Evolutionary conservation across 2,113 vertebrate genomes (phyloP), one percentile per base, ranked within the genome.

Genomic region (Galemys pyrenaicus): DNA sequence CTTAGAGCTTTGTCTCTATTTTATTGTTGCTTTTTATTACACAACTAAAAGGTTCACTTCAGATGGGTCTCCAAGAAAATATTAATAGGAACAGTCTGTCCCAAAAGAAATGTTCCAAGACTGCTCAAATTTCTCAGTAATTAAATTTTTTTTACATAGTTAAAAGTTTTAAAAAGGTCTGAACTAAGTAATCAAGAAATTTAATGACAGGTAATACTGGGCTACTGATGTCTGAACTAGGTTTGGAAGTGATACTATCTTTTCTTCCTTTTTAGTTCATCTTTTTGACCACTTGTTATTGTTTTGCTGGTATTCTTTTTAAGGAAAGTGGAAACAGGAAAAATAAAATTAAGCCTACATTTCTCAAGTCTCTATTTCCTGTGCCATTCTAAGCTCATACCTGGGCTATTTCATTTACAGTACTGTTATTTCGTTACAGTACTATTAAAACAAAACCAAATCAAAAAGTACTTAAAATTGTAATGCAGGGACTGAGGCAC

Each of bases 121-220:
- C 87, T 74, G 22, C 87, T 87, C n/a, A 74, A 19, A 5, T 32
- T 65, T 92, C 88, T 92, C 15, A 95, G 6, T 89, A 56, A 75
- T 64, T 51, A 46, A 16, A n/a, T 28, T 32, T 41, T 41, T 13
- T 19, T 26, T 83, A 49, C 1, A 30, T 22, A 89, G 56, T 51
- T 88, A 12, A 84, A 26, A 15, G 28, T 84, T 92, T 80, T 65
- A 39, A 80, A 94, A 77, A 62, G 71, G 32, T 22, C 86, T 4
- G 26, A 35, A 28, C 30, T 83, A 78, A 74, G 39, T 71, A 39
- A 28, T 56, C 26, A 92, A 82, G 39, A 19, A 68, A 54, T 70
- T 87, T 3, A 92, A 1, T 81, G 88, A 60, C 15, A 77, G 22
- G 13, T 78, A 54, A 79, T 62, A 56, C 30, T 56, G 56, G 46